Percentiles rank a stretch among this genome's conserved stretches.
Evolutionary conservation across 2,888 invertebrate species (phyloP).

Genomic region (Cantharis rufa): DNA sequence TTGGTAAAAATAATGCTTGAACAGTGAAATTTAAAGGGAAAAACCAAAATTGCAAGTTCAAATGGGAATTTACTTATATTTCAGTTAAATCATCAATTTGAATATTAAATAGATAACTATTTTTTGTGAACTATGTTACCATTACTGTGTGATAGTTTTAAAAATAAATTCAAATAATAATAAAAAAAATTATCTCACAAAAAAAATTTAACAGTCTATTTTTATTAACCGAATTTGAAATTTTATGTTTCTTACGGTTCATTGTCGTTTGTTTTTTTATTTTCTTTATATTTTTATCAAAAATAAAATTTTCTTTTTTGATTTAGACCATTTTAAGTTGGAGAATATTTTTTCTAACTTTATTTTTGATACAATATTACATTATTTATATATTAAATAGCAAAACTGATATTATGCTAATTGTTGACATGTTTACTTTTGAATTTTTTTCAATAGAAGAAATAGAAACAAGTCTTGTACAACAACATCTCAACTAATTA

Average conservation of each 20-base stretch:
- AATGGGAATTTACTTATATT: no score
- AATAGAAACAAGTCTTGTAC: not conserved
- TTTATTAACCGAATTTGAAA: not conserved
- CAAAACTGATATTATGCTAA: not conserved
- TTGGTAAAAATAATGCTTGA: no score
- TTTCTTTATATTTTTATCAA: no score
- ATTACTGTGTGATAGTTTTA: no score
- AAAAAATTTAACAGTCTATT: not conserved
- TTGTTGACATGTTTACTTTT: not conserved
- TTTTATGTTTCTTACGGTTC: not conserved
- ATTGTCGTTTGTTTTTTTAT: not conserved
- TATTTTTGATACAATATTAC: not conserved
- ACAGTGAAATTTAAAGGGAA: no score
- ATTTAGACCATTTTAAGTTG: not conserved
- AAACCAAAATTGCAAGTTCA: no score
- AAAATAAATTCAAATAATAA: no score
- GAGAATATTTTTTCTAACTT: not conserved
- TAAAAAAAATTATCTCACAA: not conserved
- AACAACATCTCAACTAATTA: not conserved
- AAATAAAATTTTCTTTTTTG: not conserved
- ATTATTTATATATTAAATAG: not conserved
- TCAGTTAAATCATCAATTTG: no score
- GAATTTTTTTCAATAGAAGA: not conserved
- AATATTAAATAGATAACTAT: no score
- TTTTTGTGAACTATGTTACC: no score